These are phyloP conservation scores for Crypturellus undulatus DNA, from an alignment of 2,113 vertebrate genomes.

Conservation along the genomic window DNA sequence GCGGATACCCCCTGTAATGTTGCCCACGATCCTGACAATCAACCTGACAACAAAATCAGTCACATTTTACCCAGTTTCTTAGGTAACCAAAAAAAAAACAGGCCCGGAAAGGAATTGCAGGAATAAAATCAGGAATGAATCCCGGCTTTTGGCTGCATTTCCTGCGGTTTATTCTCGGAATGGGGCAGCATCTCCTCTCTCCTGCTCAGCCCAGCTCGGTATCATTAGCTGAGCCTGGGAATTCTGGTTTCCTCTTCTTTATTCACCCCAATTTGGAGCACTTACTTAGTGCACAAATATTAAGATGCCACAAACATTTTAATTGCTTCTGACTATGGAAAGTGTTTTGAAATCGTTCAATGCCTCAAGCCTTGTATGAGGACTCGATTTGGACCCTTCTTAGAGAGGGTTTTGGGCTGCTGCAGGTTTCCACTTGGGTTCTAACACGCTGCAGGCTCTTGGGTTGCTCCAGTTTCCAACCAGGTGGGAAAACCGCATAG, in stretches of 20 bases:
- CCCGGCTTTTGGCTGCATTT: not conserved
- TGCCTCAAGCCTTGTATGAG: constrained; percentile 35
- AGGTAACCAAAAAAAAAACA: constrained; percentile 44
- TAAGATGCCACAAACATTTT: constrained; percentile 55
- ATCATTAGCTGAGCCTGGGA: not conserved
- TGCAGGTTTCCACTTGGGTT: constrained; percentile 8
- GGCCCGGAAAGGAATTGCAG: not conserved
- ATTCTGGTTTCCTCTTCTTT: not conserved
- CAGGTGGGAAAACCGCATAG: not conserved
- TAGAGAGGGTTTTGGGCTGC: not conserved
- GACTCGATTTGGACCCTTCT: constrained; percentile 15
- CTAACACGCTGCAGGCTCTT: not conserved
- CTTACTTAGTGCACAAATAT: constrained; percentile 59
- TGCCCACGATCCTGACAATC: constrained; percentile 63
- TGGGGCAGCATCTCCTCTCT: not conserved
- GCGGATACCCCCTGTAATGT: constrained; percentile 10
- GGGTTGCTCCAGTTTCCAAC: constrained; percentile 6
- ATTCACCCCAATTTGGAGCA: not conserved
- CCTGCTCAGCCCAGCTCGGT: not conserved
- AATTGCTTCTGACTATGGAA: constrained; percentile 50
- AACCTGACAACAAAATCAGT: constrained; percentile 66
- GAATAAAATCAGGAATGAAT: not conserved
- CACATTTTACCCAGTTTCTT: constrained; percentile 53
- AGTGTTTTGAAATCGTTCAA: constrained; percentile 42
- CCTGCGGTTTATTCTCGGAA: constrained; percentile 2